Conservation (phyloP, 2,113 vertebrate genomes). For the Sinocyclocheilus rhinocerous region DNA sequence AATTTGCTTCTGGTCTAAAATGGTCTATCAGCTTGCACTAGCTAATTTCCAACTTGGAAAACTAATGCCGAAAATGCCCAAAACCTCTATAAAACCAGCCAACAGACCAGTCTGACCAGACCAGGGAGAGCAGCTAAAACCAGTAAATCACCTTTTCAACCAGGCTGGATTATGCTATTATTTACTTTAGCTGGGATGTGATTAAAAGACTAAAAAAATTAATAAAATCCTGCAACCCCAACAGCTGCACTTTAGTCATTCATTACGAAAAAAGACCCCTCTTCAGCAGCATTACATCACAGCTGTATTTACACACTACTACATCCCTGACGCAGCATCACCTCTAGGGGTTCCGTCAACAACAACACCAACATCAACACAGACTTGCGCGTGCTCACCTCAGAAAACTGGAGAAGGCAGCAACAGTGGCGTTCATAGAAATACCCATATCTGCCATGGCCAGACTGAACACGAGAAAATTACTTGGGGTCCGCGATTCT, state of each 20-base stretch:
- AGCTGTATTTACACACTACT: conserved; percentile 3
- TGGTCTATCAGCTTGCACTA: too few relatives aligned
- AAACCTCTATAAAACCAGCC: background rate
- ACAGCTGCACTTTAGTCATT: background rate
- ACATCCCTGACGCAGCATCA: background rate
- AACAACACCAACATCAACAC: background rate
- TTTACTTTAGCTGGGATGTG: background rate
- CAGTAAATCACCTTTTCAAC: background rate
- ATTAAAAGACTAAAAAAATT: background rate
- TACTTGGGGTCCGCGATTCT: conserved; percentile 86
- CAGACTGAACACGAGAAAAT: conserved; percentile 89
- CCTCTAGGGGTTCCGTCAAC: conserved; percentile 1
- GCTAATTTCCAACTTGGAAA: too few relatives aligned
- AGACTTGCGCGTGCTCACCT: conserved; percentile 76
- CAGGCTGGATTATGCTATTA: too few relatives aligned
- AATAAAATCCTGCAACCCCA: background rate
- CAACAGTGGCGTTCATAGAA: conserved; percentile 87
- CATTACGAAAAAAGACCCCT: background rate
- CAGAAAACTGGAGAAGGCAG: conserved; percentile 91
- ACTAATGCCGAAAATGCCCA: background rate
- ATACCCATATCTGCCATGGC: conserved; percentile 91
- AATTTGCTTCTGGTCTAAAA: background rate
- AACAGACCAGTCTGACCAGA: background rate
- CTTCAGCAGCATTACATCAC: background rate
- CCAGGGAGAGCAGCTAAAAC: background rate